These are phyloP conservation scores for Bicyclus anynana DNA, from an alignment of 1,140 invertebrate species.

Conservation along the genomic window DNA sequence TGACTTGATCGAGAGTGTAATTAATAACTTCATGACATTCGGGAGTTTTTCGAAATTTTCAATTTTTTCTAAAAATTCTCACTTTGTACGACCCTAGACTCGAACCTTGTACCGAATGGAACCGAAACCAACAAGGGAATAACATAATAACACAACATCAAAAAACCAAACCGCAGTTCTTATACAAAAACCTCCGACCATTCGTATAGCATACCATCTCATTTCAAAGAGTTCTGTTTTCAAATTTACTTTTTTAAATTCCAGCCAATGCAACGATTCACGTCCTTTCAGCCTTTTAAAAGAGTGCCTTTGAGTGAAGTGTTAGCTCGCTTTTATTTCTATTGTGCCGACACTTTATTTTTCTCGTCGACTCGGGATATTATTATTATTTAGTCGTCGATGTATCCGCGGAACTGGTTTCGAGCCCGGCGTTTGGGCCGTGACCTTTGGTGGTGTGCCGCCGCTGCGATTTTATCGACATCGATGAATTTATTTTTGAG, in stretches of 20 bases:
- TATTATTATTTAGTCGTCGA: conserved; percentile 64
- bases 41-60: too few species aligned
- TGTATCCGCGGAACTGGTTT: conserved; percentile 58
- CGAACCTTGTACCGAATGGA: too few species aligned
- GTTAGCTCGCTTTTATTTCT: conserved; percentile 43
- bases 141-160: background rate
- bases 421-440: conserved; percentile 59
- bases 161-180: background rate
- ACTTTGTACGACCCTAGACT: too few species aligned
- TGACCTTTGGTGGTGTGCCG: conserved; percentile 54
- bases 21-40: too few species aligned
- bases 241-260: conserved; percentile 34
- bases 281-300: conserved; percentile 26
- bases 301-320: conserved; percentile 40
- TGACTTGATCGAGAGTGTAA: too few species aligned
- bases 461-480: conserved; percentile 26
- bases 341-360: conserved; percentile 51
- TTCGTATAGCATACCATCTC: conserved; percentile 13
- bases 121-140: background rate
- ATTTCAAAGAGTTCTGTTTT: conserved; percentile 24
- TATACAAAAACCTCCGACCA: background rate
- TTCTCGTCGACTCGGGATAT: conserved; percentile 45
- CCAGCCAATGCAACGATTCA: conserved; percentile 24
- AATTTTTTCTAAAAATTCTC: too few species aligned
- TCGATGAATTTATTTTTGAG: background rate